phyloP scores from a whole-genome alignment of 2,797 vertebrate species.

The Centropyge bicolor region DNA sequence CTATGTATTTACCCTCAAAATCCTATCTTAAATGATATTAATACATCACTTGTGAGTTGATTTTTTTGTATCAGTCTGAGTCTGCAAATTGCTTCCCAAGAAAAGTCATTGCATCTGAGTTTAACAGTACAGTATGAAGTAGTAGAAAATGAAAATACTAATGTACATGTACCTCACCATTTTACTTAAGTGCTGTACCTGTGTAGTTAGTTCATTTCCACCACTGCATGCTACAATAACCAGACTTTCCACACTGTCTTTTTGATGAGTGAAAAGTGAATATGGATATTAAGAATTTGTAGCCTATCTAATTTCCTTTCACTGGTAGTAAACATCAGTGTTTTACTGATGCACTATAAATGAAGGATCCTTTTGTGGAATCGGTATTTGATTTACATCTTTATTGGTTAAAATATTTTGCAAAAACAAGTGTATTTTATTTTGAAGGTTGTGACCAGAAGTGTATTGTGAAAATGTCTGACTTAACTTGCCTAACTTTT shows the following conservation, averaged over 20 bases:
- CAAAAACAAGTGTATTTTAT: constrained; percentile 1
- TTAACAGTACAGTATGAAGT: not conserved
- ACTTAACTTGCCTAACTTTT: not conserved
- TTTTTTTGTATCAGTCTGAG: not conserved
- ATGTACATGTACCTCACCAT: not conserved
- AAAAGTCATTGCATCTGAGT: not conserved
- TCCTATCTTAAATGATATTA: not conserved
- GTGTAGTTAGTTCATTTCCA: not conserved
- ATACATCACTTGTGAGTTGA: not conserved
- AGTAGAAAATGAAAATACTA: not conserved
- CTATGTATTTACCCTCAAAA: not conserved
- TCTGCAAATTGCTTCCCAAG: not conserved
- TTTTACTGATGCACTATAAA: not conserved
- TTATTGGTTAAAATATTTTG: not conserved
- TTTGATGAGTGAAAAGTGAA: not conserved
- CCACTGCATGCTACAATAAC: not conserved
- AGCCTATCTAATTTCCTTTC: not conserved
- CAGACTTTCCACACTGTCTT: not conserved
- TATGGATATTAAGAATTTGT: not conserved
- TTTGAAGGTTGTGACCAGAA: constrained; percentile 11
- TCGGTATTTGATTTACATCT: not conserved
- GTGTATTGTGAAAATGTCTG: not conserved
- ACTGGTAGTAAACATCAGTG: not conserved
- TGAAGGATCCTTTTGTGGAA: not conserved
- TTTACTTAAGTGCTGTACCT: not conserved